Evolutionary conservation across 2,888 invertebrate species (phyloP).

Genomic region (Lycia hirtaria): DNA sequence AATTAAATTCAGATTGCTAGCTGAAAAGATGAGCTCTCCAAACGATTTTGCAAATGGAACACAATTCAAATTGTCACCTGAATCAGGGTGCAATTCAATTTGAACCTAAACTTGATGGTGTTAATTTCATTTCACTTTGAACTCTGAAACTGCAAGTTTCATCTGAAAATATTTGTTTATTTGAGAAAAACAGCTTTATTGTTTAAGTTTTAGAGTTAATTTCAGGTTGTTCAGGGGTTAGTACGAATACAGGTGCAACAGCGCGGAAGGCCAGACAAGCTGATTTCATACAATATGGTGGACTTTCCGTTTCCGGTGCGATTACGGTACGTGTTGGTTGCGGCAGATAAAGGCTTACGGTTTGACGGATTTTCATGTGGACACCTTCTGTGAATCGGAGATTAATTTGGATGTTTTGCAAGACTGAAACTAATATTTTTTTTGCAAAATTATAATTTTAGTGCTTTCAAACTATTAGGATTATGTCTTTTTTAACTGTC

Average conservation of each 20-base stretch:
- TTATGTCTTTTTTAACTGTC: too few species aligned
- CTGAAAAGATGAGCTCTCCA: conserved; percentile 65
- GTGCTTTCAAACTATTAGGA: too few species aligned
- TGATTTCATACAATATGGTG: conserved; percentile 81
- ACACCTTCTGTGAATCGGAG: conserved; percentile 21
- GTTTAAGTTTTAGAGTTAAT: not conserved
- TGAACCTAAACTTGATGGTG: conserved; percentile 45
- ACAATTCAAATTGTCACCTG: conserved; percentile 77
- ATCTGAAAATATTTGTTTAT: conserved; percentile 33
- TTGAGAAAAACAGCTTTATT: conserved; percentile 6
- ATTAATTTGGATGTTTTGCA: conserved; percentile 16
- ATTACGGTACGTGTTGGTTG: conserved; percentile 67
- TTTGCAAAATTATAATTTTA: too few species aligned
- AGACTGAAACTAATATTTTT: not conserved
- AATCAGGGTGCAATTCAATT: conserved; percentile 50
- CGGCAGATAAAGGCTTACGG: conserved; percentile 45
- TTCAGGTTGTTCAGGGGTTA: conserved; percentile 24
- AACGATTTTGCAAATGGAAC: conserved; percentile 71
- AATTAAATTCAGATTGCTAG: conserved; percentile 47
- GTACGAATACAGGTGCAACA: conserved; percentile 66
- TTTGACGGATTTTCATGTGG: conserved; percentile 38
- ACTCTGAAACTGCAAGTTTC: conserved; percentile 33
- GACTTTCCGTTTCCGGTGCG: conserved; percentile 80
- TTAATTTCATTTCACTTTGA: conserved; percentile 36
- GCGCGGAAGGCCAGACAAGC: conserved; percentile 80